A percentile compares a stretch with the other conserved stretches of the same genome.
Conservation (phyloP, 2,888 invertebrate genomes). For the Copidosoma aretas region DNA sequence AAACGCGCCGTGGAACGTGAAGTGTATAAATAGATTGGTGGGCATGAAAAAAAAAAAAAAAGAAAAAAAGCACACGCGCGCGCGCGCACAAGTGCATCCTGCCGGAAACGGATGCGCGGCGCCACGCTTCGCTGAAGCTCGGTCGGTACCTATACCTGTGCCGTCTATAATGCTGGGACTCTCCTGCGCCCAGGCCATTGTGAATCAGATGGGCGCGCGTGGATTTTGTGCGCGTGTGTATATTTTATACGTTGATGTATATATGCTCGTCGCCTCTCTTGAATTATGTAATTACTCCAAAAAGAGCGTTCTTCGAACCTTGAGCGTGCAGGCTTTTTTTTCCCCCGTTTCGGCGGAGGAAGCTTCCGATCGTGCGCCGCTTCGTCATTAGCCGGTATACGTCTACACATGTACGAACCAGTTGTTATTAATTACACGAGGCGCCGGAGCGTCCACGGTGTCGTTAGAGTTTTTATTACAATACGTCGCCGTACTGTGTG, state of each 20-base stretch:
- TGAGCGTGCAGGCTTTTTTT: not conserved
- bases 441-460: too few species aligned
- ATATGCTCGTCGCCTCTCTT: slow-evolving; percentile 36
- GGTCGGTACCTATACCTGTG: slow-evolving; percentile 41
- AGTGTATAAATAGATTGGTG: too few species aligned
- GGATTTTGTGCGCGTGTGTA: slow-evolving; percentile 8
- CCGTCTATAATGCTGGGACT: too few species aligned
- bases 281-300: slow-evolving; percentile 33
- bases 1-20: too few species aligned
- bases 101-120: slow-evolving; percentile 58
- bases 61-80: too few species aligned
- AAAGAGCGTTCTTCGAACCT: not conserved
- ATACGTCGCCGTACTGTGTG: too few species aligned
- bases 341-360: not conserved
- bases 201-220: not conserved
- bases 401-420: too few species aligned
- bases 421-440: too few species aligned
- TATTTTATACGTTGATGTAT: slow-evolving; percentile 31
- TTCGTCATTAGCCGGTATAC: too few species aligned
- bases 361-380: too few species aligned
- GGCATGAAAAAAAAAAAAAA: too few species aligned
- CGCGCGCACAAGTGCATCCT: slow-evolving; percentile 49
- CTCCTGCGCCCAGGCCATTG: slow-evolving; percentile 37
- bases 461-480: too few species aligned
- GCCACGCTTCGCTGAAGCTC: slow-evolving; percentile 55